Evolutionary conservation across 2,797 vertebrate genomes (phyloP), one percentile per base, ranked within the genome.

Genomic region (Paedocypris micromegethes): DNA sequence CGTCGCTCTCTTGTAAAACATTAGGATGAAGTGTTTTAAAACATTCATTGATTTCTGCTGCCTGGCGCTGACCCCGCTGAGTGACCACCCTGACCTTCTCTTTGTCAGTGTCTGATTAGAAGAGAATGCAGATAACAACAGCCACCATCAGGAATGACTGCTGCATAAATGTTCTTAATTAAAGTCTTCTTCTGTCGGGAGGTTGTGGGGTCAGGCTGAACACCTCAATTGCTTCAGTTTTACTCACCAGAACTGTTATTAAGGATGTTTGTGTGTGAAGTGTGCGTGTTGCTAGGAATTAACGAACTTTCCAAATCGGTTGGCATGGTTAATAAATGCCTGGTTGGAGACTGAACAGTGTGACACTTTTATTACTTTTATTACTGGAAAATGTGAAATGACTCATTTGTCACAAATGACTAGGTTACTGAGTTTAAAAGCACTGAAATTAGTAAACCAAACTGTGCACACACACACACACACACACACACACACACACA

Each of bases 1-100:
- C 44, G 44, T 61, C 53, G 40, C 50, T 63, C 68, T 70, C 46
- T 42, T 64, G 53, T 64, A 54, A 63, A 45, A 56, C 68, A 62
- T 62, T 70, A 62, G 53, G 59, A 59, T 70, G 59, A 57, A 57
- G 37, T 44, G 50, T 63, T 70, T 70, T 63, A 57, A 70, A 70
- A 63, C 67, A 44, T 48, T 70, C 68, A 64, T 69, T 60, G 56
- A 69, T 74, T 69, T 62, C 65, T 74, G 65, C 72, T 62, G 41
- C 54, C 52, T 68, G 52, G 23, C 23, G 6, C 47, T 58, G 60
- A 70, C 61, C 59, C 41, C 55, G 46, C 39, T 51, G 55, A 71
- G 44, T 39, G 66, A 46, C 42, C 62, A 64, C 60, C 63, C 23
- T 75, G 63, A 77, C 66, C 70, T 50, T 42, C 37, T 23, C 39